These are phyloP conservation scores for Peromyscus californicus DNA, from an alignment of 2,113 vertebrate species.

Conservation along the genomic window DNA sequence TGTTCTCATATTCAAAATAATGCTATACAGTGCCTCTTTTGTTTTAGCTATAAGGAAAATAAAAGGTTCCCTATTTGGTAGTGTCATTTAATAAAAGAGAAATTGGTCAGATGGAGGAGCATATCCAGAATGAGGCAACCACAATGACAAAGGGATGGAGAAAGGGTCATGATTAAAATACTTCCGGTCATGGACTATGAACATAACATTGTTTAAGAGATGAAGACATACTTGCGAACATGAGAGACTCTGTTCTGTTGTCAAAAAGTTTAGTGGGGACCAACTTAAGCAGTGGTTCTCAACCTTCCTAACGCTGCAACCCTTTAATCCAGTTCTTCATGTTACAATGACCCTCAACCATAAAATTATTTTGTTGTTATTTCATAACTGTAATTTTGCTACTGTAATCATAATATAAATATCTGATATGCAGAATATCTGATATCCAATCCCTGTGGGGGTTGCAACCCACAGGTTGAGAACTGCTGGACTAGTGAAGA, in stretches of 20 bases:
- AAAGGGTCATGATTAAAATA: not conserved
- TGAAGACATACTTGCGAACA: not conserved
- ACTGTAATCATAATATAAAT: not conserved
- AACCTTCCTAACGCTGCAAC: not conserved
- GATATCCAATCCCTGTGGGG: too few species aligned
- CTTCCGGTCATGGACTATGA: not conserved
- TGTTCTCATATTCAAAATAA: slow-evolving; percentile 20
- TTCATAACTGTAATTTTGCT: not conserved
- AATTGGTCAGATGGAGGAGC: not conserved
- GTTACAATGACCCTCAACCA: not conserved
- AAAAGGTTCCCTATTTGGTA: not conserved
- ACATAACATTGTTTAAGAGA: not conserved
- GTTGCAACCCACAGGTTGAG: not conserved
- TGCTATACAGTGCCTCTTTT: not conserved
- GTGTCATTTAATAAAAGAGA: slow-evolving; percentile 29
- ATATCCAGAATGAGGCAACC: not conserved
- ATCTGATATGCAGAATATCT: too few species aligned
- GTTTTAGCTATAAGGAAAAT: not conserved
- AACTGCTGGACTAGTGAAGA: not conserved
- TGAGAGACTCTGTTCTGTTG: not conserved
- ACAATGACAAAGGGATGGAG: not conserved
- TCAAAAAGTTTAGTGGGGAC: not conserved
- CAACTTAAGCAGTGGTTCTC: not conserved
- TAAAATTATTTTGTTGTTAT: not conserved
- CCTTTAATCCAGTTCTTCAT: not conserved